Evolutionary conservation across 2,888 invertebrate species (phyloP).

Genomic region (Tenthredo scrophulariae): DNA sequence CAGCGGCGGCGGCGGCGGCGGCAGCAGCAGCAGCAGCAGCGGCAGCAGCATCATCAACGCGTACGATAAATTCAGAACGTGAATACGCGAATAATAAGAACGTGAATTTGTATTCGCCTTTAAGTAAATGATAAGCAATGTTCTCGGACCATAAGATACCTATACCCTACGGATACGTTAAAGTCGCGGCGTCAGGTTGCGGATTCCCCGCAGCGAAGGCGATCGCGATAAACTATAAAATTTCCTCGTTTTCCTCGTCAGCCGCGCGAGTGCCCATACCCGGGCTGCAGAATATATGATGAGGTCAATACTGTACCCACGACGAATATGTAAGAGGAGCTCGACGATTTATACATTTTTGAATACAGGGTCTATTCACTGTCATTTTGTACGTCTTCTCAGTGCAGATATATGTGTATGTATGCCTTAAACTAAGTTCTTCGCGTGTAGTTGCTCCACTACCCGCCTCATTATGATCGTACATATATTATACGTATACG

Average conservation of each 20-base stretch:
- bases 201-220: background rate
- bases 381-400: conserved; percentile 48
- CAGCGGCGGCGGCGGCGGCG: background rate
- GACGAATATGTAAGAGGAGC: background rate
- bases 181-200: background rate
- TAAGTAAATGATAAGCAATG: conserved; percentile 62
- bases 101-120: conserved; percentile 41
- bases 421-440: conserved; percentile 2
- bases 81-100: background rate
- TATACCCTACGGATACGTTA: conserved; percentile 27
- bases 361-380: conserved; percentile 54
- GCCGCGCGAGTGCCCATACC: background rate
- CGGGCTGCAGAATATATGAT: background rate
- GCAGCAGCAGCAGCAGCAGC: background rate
- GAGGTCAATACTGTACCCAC: background rate
- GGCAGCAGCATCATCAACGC: no score
- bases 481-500: background rate
- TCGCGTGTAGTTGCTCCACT: background rate
- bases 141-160: conserved; percentile 59
- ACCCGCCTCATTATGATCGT: background rate
- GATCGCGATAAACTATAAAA: conserved; percentile 4
- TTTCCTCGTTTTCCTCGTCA: conserved; percentile 2
- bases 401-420: background rate
- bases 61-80: background rate
- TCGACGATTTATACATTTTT: conserved; percentile 38